Percentiles rank a stretch among this genome's conserved stretches.
Evolutionary conservation across 2,888 invertebrate species (phyloP).

Genomic region (Isotomurus palustris): DNA sequence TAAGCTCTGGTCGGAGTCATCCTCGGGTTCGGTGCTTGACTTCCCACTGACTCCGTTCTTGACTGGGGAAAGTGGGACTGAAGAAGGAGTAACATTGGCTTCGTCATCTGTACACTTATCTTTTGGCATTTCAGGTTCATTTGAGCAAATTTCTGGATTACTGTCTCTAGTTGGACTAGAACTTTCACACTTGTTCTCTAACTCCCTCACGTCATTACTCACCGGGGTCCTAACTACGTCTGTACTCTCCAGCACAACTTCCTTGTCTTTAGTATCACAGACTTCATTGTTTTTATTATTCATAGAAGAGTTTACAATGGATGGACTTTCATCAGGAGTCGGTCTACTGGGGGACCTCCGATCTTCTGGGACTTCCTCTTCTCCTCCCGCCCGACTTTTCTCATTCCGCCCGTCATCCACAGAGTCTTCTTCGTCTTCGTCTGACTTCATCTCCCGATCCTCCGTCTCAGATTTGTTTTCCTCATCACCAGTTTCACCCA

Average conservation of each 20-base stretch:
- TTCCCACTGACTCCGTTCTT: conserved; percentile 43
- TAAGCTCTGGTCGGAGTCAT: conserved; percentile 16
- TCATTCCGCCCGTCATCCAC: conserved; percentile 13
- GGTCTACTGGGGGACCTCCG: too few relatives aligned
- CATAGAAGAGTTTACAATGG: background rate
- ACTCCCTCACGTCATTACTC: conserved; percentile 6
- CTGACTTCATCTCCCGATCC: conserved; percentile 13
- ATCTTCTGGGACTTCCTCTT: background rate
- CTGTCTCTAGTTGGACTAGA: conserved; percentile 15
- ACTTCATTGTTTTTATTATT: conserved; percentile 19
- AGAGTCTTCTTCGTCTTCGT: conserved; percentile 8
- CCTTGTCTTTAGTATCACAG: conserved; percentile 14
- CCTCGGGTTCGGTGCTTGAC: conserved; percentile 36
- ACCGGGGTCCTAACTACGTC: background rate
- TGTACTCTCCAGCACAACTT: conserved; percentile 1
- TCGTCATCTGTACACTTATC: conserved; percentile 21
- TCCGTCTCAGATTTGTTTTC: conserved; percentile 19
- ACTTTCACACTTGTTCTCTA: conserved; percentile 16
- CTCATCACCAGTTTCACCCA: conserved; percentile 16
- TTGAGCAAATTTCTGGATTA: conserved; percentile 42
- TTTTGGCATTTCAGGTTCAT: conserved; percentile 30
- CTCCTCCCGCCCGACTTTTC: conserved; percentile 2
- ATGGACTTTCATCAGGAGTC: too few relatives aligned
- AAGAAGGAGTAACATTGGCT: conserved; percentile 7
- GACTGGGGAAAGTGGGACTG: conserved; percentile 26